phyloP scores from a whole-genome alignment of 2,888 invertebrate genomes.

The Lymantria dispar region DNA sequence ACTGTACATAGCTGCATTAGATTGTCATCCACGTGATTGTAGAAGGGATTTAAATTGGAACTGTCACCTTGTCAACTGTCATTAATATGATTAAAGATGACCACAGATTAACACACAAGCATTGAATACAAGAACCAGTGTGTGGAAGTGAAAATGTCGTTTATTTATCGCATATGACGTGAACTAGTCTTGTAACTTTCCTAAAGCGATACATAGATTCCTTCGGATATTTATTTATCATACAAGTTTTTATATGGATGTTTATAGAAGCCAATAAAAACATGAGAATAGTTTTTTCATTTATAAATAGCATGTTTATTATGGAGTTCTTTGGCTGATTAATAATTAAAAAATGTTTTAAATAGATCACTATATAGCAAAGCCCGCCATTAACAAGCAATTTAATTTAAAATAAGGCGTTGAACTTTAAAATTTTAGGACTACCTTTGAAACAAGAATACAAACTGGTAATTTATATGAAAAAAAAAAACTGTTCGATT shows the following conservation, averaged over 20 bases:
- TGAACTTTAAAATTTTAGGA: constrained; percentile 18
- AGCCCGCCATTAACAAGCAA: background rate
- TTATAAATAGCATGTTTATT: too few relatives aligned
- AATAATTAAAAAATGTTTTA: too few relatives aligned
- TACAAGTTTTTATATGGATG: background rate
- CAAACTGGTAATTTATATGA: constrained; percentile 6
- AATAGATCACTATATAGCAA: background rate
- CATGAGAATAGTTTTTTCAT: too few relatives aligned
- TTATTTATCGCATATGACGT: constrained; percentile 26
- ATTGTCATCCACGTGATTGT: too few relatives aligned
- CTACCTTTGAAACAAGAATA: constrained; percentile 11
- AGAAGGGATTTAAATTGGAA: constrained; percentile 3
- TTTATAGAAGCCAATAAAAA: background rate
- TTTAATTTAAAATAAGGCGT: constrained; percentile 13
- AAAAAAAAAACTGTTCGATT: constrained; percentile 6
- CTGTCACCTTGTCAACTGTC: background rate
- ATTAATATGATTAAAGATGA: background rate
- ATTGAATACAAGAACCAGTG: constrained; percentile 22
- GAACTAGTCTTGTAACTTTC: constrained; percentile 35
- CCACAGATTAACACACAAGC: background rate
- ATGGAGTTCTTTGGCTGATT: too few relatives aligned
- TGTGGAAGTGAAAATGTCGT: constrained; percentile 40
- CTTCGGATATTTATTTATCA: constrained; percentile 12
- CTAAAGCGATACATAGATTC: constrained; percentile 22
- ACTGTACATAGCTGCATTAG: too few relatives aligned